Base-by-base conservation (phyloP, 1,140 invertebrate species). In the Heliconius eleuchia region DNA sequence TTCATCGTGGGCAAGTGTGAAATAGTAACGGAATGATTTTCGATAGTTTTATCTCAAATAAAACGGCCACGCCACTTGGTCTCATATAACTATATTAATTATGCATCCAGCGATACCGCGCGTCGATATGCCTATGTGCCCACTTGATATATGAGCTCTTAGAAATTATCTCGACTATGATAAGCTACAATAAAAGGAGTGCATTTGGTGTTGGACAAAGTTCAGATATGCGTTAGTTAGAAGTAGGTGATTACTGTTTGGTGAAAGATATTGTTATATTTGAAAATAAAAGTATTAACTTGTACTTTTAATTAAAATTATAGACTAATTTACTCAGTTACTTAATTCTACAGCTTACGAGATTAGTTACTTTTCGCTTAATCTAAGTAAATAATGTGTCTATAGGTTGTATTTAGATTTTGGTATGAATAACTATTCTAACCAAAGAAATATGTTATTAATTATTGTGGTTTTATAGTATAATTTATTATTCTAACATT, bases 1-100 rank as follows among this genome's bases (percentile, higher is more conserved):
- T 90, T 88, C 89, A 71, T 78, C 88, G 85, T 66, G 66, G 74
- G 50, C 80, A 70, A 84, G 82, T 82, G 84, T 84, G 85, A 86
- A 88, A 87, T 87, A 86, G 88, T 89, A 88, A 89, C 88, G 85
- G 80, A 73, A 74, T 77, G 71, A 84, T 77, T 81, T 82, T 78
- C 80, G 89, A 90, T 90, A 90, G 73, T 80, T 71, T 37, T 85
- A 86, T 84, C 79, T 88, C 82, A 71, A 82, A 83, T 83, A 71
- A 76, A 70, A 39, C 46, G 71, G 30, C 42, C 39, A 46, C 77
- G 57, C 23, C 39, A 52, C 78, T 50, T 42, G 18, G 42, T 79
- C 50, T 74, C 39, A 34, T 79, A 79, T 79, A 72, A 71, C 76
- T 46, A 70, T 77, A 77, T 77, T 77, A 77, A 77, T 77, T 77